These are phyloP conservation scores for Leptopilina syphax DNA, from an alignment of 2,888 invertebrate species.

Conservation along the genomic window DNA sequence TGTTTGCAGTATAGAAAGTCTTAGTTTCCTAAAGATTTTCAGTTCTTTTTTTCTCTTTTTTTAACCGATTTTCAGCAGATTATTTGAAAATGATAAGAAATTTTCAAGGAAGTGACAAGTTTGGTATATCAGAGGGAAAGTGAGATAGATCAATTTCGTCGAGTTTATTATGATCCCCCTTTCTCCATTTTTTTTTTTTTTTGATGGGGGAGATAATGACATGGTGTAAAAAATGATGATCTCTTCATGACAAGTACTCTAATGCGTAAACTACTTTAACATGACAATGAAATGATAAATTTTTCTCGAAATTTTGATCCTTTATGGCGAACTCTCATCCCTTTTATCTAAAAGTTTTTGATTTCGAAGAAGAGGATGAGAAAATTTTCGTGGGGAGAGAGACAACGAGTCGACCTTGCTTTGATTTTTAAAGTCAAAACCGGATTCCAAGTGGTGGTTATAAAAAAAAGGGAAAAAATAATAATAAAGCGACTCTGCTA, in stretches of 20 bases:
- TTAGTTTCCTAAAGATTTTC: too few species aligned
- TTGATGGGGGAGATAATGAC: not conserved
- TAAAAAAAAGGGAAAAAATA: conserved; percentile 7
- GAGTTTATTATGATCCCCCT: not conserved
- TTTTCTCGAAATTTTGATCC: not conserved
- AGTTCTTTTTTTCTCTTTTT: too few species aligned
- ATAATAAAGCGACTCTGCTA: conserved; percentile 16
- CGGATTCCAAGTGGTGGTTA: conserved; percentile 18
- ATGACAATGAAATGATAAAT: conserved; percentile 19
- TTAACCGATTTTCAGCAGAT: too few species aligned
- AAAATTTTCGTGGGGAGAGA: conserved; percentile 7
- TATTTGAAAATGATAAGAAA: too few species aligned
- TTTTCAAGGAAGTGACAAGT: not conserved
- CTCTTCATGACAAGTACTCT: not conserved
- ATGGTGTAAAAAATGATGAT: conserved; percentile 23
- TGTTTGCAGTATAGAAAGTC: too few species aligned
- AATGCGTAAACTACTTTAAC: conserved; percentile 13
- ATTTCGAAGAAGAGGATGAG: conserved; percentile 13
- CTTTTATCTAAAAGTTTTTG: conserved; percentile 5
- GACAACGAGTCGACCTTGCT: conserved; percentile 41
- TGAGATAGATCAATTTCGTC: not conserved
- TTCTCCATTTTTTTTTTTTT: not conserved
- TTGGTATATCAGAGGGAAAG: not conserved
- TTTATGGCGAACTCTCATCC: not conserved
- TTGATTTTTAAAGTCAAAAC: conserved; percentile 38